These are phyloP conservation scores for Caloenas nicobarica DNA, from an alignment of 2,113 vertebrate species.

Conservation along the genomic window DNA sequence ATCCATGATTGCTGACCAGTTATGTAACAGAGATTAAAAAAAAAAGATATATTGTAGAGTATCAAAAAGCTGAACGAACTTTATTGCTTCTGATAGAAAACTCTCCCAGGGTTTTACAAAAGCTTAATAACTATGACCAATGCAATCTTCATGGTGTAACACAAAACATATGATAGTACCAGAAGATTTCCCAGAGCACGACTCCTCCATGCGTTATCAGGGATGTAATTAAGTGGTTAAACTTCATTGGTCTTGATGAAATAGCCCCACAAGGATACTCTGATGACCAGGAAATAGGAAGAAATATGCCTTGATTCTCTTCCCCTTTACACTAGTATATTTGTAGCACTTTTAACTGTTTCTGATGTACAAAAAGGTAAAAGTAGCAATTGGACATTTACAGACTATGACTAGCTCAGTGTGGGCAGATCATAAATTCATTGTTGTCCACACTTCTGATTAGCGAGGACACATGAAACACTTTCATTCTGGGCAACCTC, in stretches of 20 bases:
- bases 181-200: not conserved
- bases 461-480: not conserved
- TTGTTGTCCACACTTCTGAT: not conserved
- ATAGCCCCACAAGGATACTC: not conserved
- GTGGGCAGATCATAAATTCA: not conserved
- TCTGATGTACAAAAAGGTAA: not conserved
- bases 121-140: not conserved
- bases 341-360: not conserved
- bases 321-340: not conserved
- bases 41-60: not conserved
- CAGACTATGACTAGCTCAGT: fast-evolving
- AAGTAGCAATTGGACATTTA: not conserved
- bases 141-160: not conserved
- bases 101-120: not conserved
- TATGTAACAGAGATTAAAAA: not conserved
- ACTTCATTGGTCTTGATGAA: not conserved
- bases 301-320: not conserved
- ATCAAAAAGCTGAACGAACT: not conserved
- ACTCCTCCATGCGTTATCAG: not conserved
- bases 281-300: not conserved
- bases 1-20: not conserved
- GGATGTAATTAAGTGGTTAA: not conserved
- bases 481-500: not conserved
- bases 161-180: not conserved
- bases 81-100: not conserved